Evolutionary conservation across 2,113 vertebrate genomes (phyloP), one percentile per base, ranked within the genome.

Genomic region (Octodon degus): DNA sequence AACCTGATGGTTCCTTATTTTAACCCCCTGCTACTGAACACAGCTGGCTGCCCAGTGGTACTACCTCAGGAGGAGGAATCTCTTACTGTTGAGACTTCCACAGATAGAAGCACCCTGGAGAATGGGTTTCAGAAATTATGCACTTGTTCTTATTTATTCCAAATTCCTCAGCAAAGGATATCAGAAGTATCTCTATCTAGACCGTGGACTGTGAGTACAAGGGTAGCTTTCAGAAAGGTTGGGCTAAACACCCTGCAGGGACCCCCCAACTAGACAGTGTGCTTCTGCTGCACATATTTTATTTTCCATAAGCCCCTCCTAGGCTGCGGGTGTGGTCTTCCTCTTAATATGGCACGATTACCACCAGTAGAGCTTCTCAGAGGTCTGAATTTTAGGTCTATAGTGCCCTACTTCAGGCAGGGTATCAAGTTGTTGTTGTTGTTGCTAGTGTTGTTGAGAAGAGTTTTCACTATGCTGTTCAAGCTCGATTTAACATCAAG

Each of bases 331-430:
- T 2, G 24, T 67, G n/a, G 13, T 24, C 17, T 1, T 5, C 20
- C 47, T 47, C 40, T n/a, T 27, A 62, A 22, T 37, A 20, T 13
- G 40, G 77, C 60, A 30, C 27, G 4, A 65, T 30, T 12, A 40
- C 32, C 2, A 62, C 6, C 40, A 27, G 2, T 13, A 68, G 2
- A 79, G 19, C 0, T 67, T 19, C 17, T 76, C 50, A 30, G 34
- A 85, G 24, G 43, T 50, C 4, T 72, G 79, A 65, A 7, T 63
- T 62, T 76, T 60, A 63, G 37, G 32, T 83, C 53, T 16, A 25
- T 12, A 1, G 5, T 40, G 14, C 0, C n/a, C 10, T 11, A 0
- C 13, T 55, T 17, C 17, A 32, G 70, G 47, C 17, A 32, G 70
- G 47, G 16, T 58, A 79, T 70, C 68, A 62, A n/a, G 81, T 84